A percentile compares a stretch with the other conserved stretches of the same genome.
phyloP scores from a whole-genome alignment of 2,797 vertebrate species.

The Pangasius krempfi region DNA sequence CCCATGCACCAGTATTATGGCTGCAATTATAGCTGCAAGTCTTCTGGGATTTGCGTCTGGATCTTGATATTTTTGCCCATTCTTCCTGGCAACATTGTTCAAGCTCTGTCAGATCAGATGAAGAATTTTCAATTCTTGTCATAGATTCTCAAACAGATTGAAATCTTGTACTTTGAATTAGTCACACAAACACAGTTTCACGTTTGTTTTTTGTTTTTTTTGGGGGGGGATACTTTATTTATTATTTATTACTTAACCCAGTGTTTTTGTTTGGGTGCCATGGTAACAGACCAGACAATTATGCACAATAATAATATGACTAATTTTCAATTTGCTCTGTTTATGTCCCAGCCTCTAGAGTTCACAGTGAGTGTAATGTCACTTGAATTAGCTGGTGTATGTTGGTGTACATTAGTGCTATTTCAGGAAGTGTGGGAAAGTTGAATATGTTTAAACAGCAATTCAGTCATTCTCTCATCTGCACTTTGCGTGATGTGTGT shows the following conservation, averaged over 20 bases:
- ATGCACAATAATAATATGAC: conserved; percentile 3
- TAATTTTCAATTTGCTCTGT: conserved; percentile 21
- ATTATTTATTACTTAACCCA: neutral
- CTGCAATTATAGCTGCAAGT: neutral
- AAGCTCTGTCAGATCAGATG: neutral
- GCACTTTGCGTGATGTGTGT: conserved; percentile 16
- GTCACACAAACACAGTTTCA: neutral
- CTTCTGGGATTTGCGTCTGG: neutral
- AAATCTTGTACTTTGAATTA: neutral
- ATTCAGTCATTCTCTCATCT: conserved; percentile 1
- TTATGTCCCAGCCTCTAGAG: neutral
- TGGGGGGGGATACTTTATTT: neutral
- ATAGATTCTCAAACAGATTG: neutral
- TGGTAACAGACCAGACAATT: conserved; percentile 6
- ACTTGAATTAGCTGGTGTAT: neutral
- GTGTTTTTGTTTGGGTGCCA: conserved; percentile 1
- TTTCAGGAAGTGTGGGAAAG: conserved; percentile 4
- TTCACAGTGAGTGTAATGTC: neutral
- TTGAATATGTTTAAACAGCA: neutral
- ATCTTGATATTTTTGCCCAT: neutral
- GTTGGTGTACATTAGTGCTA: neutral
- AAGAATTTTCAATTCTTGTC: neutral
- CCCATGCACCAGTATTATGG: neutral
- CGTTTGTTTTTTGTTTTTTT: neutral
- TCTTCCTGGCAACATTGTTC: neutral